A percentile compares a stretch with the other conserved stretches of the same genome.
Conservation (phyloP, 1,140 invertebrate species). For the Fopius arisanus region DNA sequence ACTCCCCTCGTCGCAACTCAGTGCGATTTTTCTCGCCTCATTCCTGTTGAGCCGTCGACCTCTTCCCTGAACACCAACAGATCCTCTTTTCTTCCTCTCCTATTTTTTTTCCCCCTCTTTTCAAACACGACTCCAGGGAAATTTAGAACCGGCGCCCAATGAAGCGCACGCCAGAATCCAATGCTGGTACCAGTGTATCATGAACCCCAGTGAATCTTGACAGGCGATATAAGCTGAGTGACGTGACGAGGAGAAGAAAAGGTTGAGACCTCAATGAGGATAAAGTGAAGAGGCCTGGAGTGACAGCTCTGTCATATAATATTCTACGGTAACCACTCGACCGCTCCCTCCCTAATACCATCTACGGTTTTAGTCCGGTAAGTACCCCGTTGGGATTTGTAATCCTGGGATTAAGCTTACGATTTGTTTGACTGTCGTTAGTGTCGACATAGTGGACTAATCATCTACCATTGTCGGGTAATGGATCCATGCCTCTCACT, state of each 20-base stretch:
- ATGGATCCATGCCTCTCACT: conserved; percentile 45
- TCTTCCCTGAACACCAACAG: not conserved
- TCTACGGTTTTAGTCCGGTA: conserved; percentile 34
- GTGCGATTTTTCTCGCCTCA: not conserved
- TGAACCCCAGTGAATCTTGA: conserved; percentile 33
- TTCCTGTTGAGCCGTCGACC: not conserved
- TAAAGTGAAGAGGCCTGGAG: not conserved
- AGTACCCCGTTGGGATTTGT: conserved; percentile 50
- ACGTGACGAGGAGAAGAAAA: not conserved
- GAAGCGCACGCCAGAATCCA: not conserved
- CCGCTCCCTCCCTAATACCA: not conserved
- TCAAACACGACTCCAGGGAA: not conserved
- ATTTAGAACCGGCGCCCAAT: not conserved
- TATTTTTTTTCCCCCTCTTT: not conserved
- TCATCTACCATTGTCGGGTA: conserved; percentile 53
- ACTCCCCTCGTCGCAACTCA: not conserved
- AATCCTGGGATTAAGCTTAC: conserved; percentile 48
- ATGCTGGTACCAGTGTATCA: conserved; percentile 14
- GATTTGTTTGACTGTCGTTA: conserved; percentile 60
- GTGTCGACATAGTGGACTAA: conserved; percentile 48
- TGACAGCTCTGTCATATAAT: conserved; percentile 12
- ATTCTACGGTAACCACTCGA: not conserved
- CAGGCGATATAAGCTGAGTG: conserved; percentile 39
- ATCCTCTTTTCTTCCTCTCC: not conserved
- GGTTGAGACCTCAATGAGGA: conserved; percentile 17